These are phyloP conservation scores for Anolis carolinensis DNA, from an alignment of 2,113 vertebrate genomes.

Conservation along the genomic window DNA sequence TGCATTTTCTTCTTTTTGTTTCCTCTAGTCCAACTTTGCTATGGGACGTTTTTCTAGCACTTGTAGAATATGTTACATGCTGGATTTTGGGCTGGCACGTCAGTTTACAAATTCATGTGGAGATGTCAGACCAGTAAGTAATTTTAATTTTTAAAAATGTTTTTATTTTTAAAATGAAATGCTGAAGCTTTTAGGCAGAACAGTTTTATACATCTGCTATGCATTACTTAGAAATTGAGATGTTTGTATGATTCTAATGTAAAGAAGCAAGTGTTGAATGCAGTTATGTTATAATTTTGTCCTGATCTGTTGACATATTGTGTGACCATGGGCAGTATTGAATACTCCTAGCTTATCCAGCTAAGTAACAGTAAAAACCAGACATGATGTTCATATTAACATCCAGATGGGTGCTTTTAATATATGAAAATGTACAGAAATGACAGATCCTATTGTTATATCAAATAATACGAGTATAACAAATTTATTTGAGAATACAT, in stretches of 20 bases:
- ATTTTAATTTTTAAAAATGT: constrained; percentile 13
- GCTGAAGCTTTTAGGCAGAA: background rate
- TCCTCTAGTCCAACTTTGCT: constrained; percentile 93
- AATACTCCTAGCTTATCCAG: background rate
- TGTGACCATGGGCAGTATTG: background rate
- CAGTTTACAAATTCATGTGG: constrained; percentile 98
- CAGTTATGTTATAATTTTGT: constrained; percentile 22
- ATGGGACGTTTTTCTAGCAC: constrained; percentile 98
- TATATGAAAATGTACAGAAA: background rate
- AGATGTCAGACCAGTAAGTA: constrained; percentile 97
- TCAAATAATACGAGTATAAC: background rate
- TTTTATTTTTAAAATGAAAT: background rate
- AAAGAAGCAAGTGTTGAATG: background rate
- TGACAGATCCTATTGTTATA: background rate
- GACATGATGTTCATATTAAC: constrained; percentile 15
- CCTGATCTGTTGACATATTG: constrained; percentile 8
- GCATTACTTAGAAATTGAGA: constrained; percentile 19
- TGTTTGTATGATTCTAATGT: constrained; percentile 10
- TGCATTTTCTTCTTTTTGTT: constrained; percentile 49
- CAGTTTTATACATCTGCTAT: constrained; percentile 18
- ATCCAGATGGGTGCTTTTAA: background rate
- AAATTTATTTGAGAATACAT: background rate
- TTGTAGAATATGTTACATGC: constrained; percentile 97
- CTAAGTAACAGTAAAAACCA: constrained; percentile 23
- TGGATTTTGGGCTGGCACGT: constrained; percentile 97